phyloP scores from a whole-genome alignment of 2,113 vertebrate genomes.

The Macquaria australasica region DNA sequence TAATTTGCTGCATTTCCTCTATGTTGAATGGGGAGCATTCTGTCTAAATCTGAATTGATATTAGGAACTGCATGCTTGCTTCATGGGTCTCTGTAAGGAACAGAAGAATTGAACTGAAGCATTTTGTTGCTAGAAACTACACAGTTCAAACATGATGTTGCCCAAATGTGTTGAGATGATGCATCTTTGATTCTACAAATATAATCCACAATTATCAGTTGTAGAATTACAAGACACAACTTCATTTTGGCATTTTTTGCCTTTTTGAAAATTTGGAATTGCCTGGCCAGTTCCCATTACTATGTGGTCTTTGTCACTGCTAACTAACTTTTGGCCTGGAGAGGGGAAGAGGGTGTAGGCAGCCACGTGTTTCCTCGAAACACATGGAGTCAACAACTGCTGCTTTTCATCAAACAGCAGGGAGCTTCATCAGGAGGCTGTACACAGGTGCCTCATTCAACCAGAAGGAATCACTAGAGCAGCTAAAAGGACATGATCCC shows the following conservation, averaged over 20 bases:
- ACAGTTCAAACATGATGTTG: background rate
- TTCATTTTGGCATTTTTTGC: too few species aligned
- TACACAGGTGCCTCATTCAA: background rate
- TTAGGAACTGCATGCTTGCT: slow-evolving; percentile 1
- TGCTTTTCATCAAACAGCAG: background rate
- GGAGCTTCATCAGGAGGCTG: background rate
- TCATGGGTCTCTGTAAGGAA: background rate
- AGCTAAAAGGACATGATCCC: too few species aligned
- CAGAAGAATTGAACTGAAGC: background rate
- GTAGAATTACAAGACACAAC: too few species aligned
- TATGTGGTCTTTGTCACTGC: background rate
- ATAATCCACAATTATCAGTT: background rate
- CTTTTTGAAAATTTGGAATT: too few species aligned
- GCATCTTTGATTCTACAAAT: background rate
- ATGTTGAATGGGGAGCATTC: slow-evolving; percentile 4
- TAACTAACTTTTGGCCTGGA: background rate
- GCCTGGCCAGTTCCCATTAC: background rate
- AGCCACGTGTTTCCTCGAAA: background rate
- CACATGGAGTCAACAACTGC: background rate
- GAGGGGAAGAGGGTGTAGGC: background rate
- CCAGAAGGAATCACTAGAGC: too few species aligned
- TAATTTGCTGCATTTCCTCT: background rate
- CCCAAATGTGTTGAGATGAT: background rate
- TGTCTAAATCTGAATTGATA: background rate
- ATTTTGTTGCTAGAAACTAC: background rate